Percentiles rank a stretch among this genome's conserved stretches.
These are phyloP conservation scores for Dicranocentrus wangi DNA, from an alignment of 2,888 invertebrate genomes.

Conservation along the genomic window DNA sequence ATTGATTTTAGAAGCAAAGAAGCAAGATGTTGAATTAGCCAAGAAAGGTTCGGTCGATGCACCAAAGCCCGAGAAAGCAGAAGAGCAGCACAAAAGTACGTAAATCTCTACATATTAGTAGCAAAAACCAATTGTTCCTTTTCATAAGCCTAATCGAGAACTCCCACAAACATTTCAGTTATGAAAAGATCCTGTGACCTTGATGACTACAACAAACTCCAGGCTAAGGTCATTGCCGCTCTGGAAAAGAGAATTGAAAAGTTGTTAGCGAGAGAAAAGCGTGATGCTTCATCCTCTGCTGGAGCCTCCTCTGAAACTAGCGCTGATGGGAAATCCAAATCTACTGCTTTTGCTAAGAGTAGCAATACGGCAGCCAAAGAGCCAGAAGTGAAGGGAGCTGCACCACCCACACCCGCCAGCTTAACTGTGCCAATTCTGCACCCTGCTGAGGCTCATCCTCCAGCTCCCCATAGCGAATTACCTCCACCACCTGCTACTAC, in stretches of 20 bases:
- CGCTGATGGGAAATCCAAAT: constrained; percentile 37
- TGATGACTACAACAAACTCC: constrained; percentile 33
- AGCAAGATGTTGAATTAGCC: too few species aligned
- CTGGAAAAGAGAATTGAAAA: constrained; percentile 36
- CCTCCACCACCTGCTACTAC: constrained; percentile 1
- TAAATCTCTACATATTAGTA: too few species aligned
- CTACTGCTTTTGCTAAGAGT: constrained; percentile 27
- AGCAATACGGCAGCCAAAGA: background rate
- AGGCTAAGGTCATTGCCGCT: constrained; percentile 17
- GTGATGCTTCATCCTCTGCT: constrained; percentile 18
- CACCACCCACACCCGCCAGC: background rate
- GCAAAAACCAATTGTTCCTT: too few species aligned
- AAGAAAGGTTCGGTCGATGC: too few species aligned
- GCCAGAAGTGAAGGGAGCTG: background rate
- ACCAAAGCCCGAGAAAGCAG: too few species aligned
- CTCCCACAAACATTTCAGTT: too few species aligned
- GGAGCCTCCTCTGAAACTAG: constrained; percentile 35
- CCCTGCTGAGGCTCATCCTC: background rate
- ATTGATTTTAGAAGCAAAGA: too few species aligned
- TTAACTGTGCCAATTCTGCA: background rate
- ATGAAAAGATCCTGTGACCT: constrained; percentile 15
- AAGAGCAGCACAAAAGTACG: too few species aligned
- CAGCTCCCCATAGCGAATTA: background rate
- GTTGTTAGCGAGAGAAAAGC: constrained; percentile 18
- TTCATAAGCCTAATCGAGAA: too few species aligned